A percentile compares a stretch with the other conserved stretches of the same genome.
Conservation (phyloP, 30 jellyfish, hydroid and myxozoan genomes). For the Mastigias papua region DNA sequence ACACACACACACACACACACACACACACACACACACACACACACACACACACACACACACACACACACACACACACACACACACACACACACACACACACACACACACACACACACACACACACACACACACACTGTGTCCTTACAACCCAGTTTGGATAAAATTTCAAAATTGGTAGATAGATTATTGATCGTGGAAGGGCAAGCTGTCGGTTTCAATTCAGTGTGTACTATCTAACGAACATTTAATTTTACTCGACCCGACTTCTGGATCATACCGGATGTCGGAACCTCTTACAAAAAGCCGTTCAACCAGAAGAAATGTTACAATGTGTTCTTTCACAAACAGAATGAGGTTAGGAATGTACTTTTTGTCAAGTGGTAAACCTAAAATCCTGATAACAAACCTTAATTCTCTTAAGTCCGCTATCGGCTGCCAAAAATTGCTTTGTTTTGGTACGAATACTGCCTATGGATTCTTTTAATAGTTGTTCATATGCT, state of each 20-base stretch:
- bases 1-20: too few species aligned
- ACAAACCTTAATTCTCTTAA: not conserved
- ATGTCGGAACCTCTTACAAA: not conserved
- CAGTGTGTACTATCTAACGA: too few species aligned
- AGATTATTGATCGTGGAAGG: too few species aligned
- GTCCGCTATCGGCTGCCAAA: not conserved
- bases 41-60: too few species aligned
- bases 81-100: too few species aligned
- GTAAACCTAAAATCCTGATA: not conserved
- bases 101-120: too few species aligned
- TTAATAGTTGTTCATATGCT: not conserved
- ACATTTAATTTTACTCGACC: not conserved
- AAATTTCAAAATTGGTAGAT: too few species aligned
- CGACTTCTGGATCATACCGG: not conserved
- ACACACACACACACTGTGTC: too few species aligned
- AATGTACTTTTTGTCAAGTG: not conserved
- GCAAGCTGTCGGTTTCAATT: too few species aligned
- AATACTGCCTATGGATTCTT: not conserved
- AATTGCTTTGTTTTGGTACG: not conserved
- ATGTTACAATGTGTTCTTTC: not conserved
- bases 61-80: too few species aligned
- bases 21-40: too few species aligned
- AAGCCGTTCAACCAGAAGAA: not conserved
- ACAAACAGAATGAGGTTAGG: not conserved
- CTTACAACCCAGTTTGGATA: too few species aligned